phyloP scores from a whole-genome alignment of 2,888 invertebrate genomes.

The Diaphora mendica region DNA sequence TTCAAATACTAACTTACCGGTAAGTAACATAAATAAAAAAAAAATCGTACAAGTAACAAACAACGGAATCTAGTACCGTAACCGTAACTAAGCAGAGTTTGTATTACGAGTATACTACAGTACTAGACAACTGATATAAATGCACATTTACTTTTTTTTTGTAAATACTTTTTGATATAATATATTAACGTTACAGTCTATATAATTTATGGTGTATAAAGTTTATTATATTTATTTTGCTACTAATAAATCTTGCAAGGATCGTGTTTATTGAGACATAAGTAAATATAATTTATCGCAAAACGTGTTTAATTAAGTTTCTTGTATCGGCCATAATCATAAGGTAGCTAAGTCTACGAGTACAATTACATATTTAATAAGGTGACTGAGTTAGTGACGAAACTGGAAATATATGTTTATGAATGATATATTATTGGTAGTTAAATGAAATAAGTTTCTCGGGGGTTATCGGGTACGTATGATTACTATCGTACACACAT shows the following conservation, averaged over 20 bases:
- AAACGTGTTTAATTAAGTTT: neutral
- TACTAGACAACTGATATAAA: no score
- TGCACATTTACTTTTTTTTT: no score
- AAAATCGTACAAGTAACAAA: no score
- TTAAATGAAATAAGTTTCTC: slow-evolving; percentile 1
- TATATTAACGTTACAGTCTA: no score
- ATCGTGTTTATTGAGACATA: neutral
- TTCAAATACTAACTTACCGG: neutral
- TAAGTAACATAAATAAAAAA: no score
- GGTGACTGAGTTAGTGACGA: neutral
- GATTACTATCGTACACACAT: neutral
- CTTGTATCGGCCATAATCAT: neutral
- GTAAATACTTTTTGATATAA: no score
- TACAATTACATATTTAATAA: slow-evolving; percentile 1
- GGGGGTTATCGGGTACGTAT: neutral
- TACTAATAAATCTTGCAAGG: neutral
- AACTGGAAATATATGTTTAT: slow-evolving; percentile 1
- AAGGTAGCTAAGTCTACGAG: slow-evolving; percentile 1
- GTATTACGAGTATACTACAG: no score
- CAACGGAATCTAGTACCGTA: no score
- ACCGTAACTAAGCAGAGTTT: no score
- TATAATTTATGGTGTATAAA: no score
- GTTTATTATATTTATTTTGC: neutral
- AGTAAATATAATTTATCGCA: neutral
- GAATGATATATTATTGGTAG: neutral